Evolutionary conservation across 2,888 invertebrate genomes (phyloP).

Genomic region (Drosophila kambysellisi): DNA sequence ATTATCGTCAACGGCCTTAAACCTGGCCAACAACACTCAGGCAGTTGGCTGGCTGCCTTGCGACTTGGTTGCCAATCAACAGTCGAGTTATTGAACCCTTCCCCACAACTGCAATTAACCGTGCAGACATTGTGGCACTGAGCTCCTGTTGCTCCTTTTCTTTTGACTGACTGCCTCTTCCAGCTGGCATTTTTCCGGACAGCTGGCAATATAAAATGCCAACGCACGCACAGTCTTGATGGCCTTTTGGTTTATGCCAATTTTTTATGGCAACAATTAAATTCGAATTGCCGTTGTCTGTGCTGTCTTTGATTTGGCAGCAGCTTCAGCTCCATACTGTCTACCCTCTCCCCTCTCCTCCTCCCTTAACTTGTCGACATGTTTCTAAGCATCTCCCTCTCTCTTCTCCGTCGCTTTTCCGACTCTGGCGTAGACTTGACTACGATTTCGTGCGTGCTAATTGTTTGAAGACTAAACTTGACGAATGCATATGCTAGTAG

Average conservation of each 20-base stretch:
- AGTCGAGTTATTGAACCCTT: constrained; percentile 71
- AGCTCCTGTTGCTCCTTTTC: constrained; percentile 60
- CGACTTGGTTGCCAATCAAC: constrained; percentile 69
- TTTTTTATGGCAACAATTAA: constrained; percentile 73
- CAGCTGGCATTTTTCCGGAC: constrained; percentile 8
- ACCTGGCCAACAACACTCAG: constrained; percentile 34
- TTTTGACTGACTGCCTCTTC: not conserved
- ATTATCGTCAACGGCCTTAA: constrained; percentile 54
- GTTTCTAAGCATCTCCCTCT: constrained; percentile 20
- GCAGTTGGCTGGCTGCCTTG: constrained; percentile 3
- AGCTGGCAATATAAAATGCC: constrained; percentile 44
- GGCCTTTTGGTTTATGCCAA: constrained; percentile 36
- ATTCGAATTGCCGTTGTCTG: constrained; percentile 66
- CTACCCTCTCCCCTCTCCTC: not conserved
- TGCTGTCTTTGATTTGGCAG: constrained; percentile 62
- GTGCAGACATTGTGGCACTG: constrained; percentile 37
- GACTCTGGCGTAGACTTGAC: constrained; percentile 47
- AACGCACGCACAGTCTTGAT: constrained; percentile 52
- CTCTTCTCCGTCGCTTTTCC: constrained; percentile 8
- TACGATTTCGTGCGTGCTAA: constrained; percentile 62
- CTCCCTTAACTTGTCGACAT: constrained; percentile 1
- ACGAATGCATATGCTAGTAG: constrained; percentile 34
- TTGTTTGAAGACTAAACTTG: constrained; percentile 63
- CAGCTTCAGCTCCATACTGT: constrained; percentile 8
- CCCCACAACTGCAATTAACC: constrained; percentile 59